These are phyloP conservation scores for Plebejus argus DNA, from an alignment of 2,888 invertebrate species.

Conservation along the genomic window DNA sequence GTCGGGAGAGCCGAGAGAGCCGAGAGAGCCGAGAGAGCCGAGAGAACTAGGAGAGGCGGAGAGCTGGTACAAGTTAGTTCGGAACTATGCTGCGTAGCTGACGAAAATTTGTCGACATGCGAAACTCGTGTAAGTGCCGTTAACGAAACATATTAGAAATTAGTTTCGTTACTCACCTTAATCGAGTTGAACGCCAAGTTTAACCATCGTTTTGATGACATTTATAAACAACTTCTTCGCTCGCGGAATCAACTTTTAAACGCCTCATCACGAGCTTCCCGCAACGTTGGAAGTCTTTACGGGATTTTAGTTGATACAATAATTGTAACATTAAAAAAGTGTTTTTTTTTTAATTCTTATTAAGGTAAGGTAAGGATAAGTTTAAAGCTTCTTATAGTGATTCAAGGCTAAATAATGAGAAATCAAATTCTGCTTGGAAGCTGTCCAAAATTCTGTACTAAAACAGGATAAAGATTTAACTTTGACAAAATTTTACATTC, in stretches of 20 bases:
- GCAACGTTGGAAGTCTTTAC: background rate
- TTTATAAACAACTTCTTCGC: slow-evolving; percentile 40
- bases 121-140: slow-evolving; percentile 68
- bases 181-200: slow-evolving; percentile 65
- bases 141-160: slow-evolving; percentile 75
- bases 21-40: background rate
- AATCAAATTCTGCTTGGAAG: background rate
- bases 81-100: slow-evolving; percentile 56
- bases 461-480: background rate
- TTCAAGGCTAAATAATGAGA: too few species aligned
- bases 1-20: background rate
- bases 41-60: slow-evolving; percentile 33
- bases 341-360: background rate
- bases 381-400: too few species aligned
- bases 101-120: slow-evolving; percentile 60
- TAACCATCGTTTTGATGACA: slow-evolving; percentile 61
- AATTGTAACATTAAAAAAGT: background rate
- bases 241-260: slow-evolving; percentile 1
- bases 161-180: slow-evolving; percentile 68
- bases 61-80: slow-evolving; percentile 55
- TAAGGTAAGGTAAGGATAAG: too few species aligned
- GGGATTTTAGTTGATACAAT: background rate
- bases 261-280: background rate
- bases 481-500: background rate
- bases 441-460: background rate